Conservation (phyloP, 2,888 invertebrate species). For the Mayetiola destructor region DNA sequence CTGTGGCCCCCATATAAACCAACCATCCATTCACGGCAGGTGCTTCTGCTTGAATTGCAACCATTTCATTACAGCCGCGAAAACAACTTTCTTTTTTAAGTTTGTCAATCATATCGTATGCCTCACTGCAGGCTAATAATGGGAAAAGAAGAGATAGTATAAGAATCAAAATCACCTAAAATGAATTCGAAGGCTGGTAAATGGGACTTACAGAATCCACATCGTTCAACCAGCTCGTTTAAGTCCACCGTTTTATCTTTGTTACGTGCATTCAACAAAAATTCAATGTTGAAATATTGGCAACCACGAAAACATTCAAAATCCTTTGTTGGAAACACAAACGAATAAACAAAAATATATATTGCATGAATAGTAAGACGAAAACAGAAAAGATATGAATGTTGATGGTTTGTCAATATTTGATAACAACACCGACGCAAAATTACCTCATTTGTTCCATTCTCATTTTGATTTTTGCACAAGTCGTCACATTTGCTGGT, state of each 20-base stretch:
- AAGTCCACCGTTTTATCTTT: constrained; percentile 16
- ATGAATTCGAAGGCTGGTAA: background rate
- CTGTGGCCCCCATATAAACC: constrained; percentile 17
- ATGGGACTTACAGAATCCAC: constrained; percentile 16
- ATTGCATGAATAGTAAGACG: background rate
- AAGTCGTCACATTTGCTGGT: constrained; percentile 16
- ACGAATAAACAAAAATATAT: too few relatives aligned
- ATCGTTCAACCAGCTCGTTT: constrained; percentile 14
- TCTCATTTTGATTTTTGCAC: constrained; percentile 13
- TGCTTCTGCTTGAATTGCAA: constrained; percentile 14
- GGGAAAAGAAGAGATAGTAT: background rate
- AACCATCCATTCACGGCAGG: constrained; percentile 17
- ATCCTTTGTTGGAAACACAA: background rate
- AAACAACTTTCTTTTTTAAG: constrained; percentile 11
- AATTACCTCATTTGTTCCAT: background rate
- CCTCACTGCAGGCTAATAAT: constrained; percentile 16
- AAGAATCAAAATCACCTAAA: background rate
- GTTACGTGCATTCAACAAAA: constrained; percentile 15
- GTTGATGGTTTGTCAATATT: constrained; percentile 10
- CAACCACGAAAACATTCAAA: constrained; percentile 17
- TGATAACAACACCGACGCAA: too few relatives aligned
- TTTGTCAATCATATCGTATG: constrained; percentile 5
- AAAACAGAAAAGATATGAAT: constrained; percentile 2
- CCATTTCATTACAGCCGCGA: constrained; percentile 17
- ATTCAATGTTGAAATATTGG: constrained; percentile 16